Conservation (phyloP, 2,888 invertebrate species). For the Ophion ellenae region DNA sequence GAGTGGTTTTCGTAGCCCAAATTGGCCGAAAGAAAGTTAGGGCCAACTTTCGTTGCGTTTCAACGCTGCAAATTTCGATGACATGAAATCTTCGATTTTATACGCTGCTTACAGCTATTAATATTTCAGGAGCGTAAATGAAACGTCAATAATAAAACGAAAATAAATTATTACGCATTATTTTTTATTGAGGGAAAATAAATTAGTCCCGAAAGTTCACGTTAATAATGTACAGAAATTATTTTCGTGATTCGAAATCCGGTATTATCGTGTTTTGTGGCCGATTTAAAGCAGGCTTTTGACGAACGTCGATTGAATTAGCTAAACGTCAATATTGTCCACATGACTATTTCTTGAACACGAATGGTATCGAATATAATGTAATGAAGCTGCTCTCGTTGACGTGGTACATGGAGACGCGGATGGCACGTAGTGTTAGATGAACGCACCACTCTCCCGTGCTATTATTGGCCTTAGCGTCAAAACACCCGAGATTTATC, state of each 20-base stretch:
- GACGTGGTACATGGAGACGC: slow-evolving; percentile 21
- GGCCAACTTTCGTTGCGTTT: neutral
- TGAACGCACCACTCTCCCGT: slow-evolving; percentile 42
- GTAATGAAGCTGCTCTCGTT: slow-evolving; percentile 37
- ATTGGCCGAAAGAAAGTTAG: neutral
- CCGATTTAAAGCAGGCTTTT: neutral
- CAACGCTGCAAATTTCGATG: neutral
- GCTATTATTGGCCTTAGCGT: slow-evolving; percentile 64
- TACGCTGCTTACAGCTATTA: too few relatives aligned
- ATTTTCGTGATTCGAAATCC: neutral
- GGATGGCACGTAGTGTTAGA: slow-evolving; percentile 17
- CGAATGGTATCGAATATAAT: slow-evolving; percentile 5
- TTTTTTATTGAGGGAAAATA: neutral
- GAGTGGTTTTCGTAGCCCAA: neutral
- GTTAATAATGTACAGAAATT: neutral
- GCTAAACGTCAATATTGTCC: slow-evolving; percentile 18
- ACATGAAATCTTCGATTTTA: neutral
- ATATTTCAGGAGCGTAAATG: too few relatives aligned
- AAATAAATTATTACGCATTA: too few relatives aligned
- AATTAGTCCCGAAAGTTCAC: neutral
- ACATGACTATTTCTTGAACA: slow-evolving; percentile 28
- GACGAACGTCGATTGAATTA: slow-evolving; percentile 17
- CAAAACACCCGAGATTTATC: slow-evolving; percentile 63
- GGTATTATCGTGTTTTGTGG: neutral
- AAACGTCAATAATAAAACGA: too few relatives aligned